Percentiles rank a stretch among this genome's conserved stretches.
Conservation (phyloP, 2,797 vertebrate species). For the Poecilia gillii region DNA sequence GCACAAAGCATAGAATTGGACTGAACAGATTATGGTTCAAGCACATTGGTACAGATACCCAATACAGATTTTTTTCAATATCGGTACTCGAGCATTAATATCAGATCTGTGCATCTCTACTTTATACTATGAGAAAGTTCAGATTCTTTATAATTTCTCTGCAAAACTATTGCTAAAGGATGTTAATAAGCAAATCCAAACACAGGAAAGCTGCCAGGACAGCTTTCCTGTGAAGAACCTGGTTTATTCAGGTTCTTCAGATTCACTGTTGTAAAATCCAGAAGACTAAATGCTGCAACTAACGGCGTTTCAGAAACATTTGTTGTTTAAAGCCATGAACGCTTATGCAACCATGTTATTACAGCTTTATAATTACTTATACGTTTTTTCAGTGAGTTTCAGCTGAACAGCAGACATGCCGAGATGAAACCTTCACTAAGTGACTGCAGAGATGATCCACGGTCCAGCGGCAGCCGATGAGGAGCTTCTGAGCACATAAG, state of each 20-base stretch:
- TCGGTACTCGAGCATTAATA: no score
- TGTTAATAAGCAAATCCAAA: neutral
- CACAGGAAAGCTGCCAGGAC: neutral
- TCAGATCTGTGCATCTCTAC: no score
- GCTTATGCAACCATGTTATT: neutral
- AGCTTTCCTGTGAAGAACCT: neutral
- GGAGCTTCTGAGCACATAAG: conserved; percentile 42
- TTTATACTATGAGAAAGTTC: neutral
- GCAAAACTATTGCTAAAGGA: neutral
- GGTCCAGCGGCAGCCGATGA: neutral
- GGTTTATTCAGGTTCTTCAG: neutral
- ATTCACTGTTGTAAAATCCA: neutral
- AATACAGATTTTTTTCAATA: no score
- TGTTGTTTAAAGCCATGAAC: neutral
- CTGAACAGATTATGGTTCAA: no score
- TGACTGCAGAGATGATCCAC: neutral
- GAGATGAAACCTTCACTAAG: neutral
- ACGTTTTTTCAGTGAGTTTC: neutral
- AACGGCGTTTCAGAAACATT: neutral
- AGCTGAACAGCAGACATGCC: neutral
- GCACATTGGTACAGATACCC: no score
- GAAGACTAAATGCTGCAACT: neutral
- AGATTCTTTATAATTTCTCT: neutral
- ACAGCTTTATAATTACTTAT: neutral
- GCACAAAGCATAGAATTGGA: no score